phyloP scores from a whole-genome alignment of 2,113 vertebrate genomes.

The Aptenodytes forsteri region DNA sequence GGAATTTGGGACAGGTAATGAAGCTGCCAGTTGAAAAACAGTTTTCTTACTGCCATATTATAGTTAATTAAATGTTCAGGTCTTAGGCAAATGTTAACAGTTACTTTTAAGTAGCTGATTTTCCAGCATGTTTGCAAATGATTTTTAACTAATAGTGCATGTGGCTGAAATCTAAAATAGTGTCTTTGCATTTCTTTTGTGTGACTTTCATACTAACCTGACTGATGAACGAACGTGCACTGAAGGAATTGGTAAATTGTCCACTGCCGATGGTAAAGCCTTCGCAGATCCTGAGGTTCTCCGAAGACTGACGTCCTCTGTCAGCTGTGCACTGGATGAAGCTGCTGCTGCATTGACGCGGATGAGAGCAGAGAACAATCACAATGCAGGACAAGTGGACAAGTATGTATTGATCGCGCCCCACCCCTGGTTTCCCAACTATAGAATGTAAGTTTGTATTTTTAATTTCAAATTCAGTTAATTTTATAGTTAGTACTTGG shows the following conservation, averaged over 20 bases:
- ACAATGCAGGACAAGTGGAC: conserved; percentile 94
- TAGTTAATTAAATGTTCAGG: neutral
- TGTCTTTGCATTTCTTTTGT: conserved; percentile 75
- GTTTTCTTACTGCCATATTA: neutral
- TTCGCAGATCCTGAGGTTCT: conserved; percentile 99
- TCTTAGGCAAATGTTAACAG: neutral
- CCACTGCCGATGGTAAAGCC: conserved; percentile 99
- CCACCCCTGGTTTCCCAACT: fast-evolving
- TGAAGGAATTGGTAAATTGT: conserved; percentile 99
- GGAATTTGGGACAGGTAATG: neutral
- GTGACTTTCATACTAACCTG: conserved; percentile 70
- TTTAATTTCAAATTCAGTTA: neutral
- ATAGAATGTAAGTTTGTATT: fast-evolving
- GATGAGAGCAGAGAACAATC: conserved; percentile 97
- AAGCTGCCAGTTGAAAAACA: neutral
- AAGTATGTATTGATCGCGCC: conserved; percentile 84
- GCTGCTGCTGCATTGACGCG: conserved; percentile 95
- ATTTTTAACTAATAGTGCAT: conserved; percentile 69
- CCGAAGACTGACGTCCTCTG: conserved; percentile 94
- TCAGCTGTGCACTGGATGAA: conserved; percentile 98
- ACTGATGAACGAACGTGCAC: conserved; percentile 65
- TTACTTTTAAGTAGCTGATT: neutral
- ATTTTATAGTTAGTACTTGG: neutral
- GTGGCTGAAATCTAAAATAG: conserved; percentile 64
- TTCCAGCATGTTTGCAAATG: conserved; percentile 42